These are phyloP conservation scores for Ramazzottius varieornatus DNA, from an alignment of 2,888 invertebrate genomes.

Conservation along the genomic window DNA sequence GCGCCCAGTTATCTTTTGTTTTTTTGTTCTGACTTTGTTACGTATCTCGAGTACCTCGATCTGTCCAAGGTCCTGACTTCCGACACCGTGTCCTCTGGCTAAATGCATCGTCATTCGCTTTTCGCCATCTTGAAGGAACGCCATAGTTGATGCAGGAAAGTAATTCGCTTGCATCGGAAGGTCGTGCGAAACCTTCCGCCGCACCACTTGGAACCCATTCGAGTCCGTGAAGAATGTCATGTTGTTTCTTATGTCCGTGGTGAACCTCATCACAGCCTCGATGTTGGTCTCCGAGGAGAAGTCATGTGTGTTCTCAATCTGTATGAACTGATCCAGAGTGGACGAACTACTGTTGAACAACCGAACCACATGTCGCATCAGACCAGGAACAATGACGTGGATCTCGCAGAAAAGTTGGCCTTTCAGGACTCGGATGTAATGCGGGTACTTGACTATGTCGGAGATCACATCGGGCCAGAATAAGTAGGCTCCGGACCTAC, in stretches of 20 bases:
- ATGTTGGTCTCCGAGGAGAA: not conserved
- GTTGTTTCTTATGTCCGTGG: constrained; percentile 32
- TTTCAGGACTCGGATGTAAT: not conserved
- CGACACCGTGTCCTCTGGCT: constrained; percentile 61
- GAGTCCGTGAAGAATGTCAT: constrained; percentile 39
- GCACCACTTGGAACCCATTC: constrained; percentile 73
- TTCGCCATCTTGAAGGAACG: constrained; percentile 26
- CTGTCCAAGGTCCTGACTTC: constrained; percentile 59
- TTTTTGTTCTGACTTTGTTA: not conserved
- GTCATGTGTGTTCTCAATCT: not conserved
- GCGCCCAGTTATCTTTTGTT: too few species aligned
- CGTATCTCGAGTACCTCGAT: constrained; percentile 32
- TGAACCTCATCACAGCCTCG: constrained; percentile 1
- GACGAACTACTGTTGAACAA: not conserved
- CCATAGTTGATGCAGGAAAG: constrained; percentile 75
- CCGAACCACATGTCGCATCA: not conserved
- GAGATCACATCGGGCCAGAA: not conserved
- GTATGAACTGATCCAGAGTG: not conserved
- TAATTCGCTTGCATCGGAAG: constrained; percentile 56
- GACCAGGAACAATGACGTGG: not conserved
- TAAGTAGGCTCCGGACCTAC: not conserved
- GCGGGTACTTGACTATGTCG: not conserved
- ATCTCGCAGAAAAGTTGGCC: not conserved
- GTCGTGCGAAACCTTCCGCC: constrained; percentile 34
- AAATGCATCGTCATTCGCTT: constrained; percentile 45